Evolutionary conservation across 2,888 invertebrate genomes (phyloP), one percentile per base, ranked within the genome.

Genomic region (Emmelina monodactyla): DNA sequence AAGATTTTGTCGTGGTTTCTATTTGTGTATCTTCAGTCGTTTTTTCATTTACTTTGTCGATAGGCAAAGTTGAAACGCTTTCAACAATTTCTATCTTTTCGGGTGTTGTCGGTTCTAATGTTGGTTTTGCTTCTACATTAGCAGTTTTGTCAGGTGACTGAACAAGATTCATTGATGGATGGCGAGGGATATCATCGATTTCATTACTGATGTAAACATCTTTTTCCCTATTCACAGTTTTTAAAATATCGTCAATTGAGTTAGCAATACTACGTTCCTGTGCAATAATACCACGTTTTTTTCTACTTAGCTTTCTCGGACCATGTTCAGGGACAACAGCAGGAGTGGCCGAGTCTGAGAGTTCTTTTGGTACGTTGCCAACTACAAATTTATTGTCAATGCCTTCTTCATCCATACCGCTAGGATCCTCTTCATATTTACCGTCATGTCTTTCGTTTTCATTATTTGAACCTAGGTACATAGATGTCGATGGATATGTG

Each of bases 261-360:
- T 59, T 63, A 9, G 63, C 58, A 32, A 78, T 61, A 39, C 65
- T 66, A 28, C 76, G 62, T 43, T 60, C 64, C 2, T 39, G 43
- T 12, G 43, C 41, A 22, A 43, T 16, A 12, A 47, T 41, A 32
- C 50, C 50, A 39, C 64, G 58, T 28, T 43, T 62, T 37, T 55
- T 64, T 34, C 69, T 63, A 33, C 49, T 52, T 11, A 81, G 44
- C 37, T 75, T 80, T 49, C 86, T 66, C 1, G 86, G 87, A 1
- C 86, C 86, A 55, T 86, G 86, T 60, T 86, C 86, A 1, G 86
- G 86, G 3, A 86, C 85, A 3, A 83, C 78, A 3, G 81, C 83
- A 1, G 85, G 83, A 1, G 84, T 83, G 2, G 68, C 80, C 16
- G 79, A 66, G 37, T 83, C 80, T 28, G 62, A 55, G 30, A 82